Evolutionary conservation across 1,140 invertebrate genomes (phyloP).

Genomic region (Diorhabda carinulata): DNA sequence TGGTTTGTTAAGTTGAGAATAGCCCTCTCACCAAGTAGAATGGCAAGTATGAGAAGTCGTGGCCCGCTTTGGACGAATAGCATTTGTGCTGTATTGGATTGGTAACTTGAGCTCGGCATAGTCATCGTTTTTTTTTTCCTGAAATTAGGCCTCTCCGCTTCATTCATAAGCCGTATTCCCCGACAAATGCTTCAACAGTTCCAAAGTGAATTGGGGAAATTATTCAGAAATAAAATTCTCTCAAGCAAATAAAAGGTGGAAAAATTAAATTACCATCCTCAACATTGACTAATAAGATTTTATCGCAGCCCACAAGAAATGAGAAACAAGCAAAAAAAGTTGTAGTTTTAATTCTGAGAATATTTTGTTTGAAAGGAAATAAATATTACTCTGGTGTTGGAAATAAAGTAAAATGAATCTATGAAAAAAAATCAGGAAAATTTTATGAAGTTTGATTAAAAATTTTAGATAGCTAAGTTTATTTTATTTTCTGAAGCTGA

Average conservation of each 20-base stretch:
- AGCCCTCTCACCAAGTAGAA: slow-evolving; percentile 16
- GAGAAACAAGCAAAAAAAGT: not conserved
- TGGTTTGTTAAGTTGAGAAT: too few relatives aligned
- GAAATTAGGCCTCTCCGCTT: slow-evolving; percentile 24
- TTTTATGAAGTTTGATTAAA: too few relatives aligned
- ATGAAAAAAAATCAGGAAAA: too few relatives aligned
- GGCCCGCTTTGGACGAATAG: slow-evolving; percentile 29
- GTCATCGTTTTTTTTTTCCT: slow-evolving; percentile 28
- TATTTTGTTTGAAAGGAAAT: too few relatives aligned
- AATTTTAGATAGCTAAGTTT: too few relatives aligned
- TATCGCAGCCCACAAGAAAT: not conserved
- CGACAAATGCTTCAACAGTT: slow-evolving; percentile 11
- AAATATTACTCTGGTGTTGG: too few relatives aligned
- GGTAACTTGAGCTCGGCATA: slow-evolving; percentile 25
- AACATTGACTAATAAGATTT: not conserved
- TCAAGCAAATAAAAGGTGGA: not conserved
- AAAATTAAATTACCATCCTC: not conserved
- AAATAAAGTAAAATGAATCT: too few relatives aligned
- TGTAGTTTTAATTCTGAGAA: too few relatives aligned
- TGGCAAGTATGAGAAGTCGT: slow-evolving; percentile 19
- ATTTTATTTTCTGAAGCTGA: too few relatives aligned
- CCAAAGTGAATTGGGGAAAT: slow-evolving; percentile 5
- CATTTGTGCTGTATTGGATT: slow-evolving; percentile 29
- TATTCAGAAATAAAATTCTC: slow-evolving; percentile 1
- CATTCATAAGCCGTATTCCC: not conserved